Conservation (phyloP, 2,113 vertebrate species). For the Dryoscopus gambensis region DNA sequence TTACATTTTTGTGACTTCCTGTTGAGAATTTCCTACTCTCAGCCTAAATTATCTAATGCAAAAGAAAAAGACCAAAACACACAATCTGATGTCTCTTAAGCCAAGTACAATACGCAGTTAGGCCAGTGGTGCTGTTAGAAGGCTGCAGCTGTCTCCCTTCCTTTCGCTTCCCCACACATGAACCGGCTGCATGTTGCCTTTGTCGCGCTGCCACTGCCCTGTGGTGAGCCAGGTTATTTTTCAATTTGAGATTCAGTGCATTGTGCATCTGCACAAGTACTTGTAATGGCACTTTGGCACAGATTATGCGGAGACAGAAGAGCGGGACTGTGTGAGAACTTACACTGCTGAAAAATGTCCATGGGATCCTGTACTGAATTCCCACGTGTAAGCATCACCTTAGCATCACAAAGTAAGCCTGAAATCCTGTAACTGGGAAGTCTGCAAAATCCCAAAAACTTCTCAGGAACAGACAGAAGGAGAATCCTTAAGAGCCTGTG, state of each 20-base stretch:
- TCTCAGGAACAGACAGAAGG: not conserved
- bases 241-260: not conserved
- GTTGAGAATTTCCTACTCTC: not conserved
- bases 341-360: not conserved
- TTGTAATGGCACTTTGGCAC: not conserved
- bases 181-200: fast-evolving
- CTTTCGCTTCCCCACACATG: not conserved
- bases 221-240: not conserved
- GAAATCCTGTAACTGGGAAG: not conserved
- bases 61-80: not conserved
- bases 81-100: not conserved
- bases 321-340: not conserved
- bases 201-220: fast-evolving
- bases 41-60: not conserved
- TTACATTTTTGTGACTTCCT: not conserved
- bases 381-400: not conserved
- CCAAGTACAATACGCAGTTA: not conserved
- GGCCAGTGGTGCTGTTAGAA: not conserved
- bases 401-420: not conserved
- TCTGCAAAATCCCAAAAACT: not conserved
- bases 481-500: not conserved
- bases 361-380: not conserved
- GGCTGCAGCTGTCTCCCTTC: not conserved
- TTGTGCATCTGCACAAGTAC: not conserved
- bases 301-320: not conserved